phyloP scores from a whole-genome alignment of 2,888 invertebrate species.

The Habroteleia sp. region DNA sequence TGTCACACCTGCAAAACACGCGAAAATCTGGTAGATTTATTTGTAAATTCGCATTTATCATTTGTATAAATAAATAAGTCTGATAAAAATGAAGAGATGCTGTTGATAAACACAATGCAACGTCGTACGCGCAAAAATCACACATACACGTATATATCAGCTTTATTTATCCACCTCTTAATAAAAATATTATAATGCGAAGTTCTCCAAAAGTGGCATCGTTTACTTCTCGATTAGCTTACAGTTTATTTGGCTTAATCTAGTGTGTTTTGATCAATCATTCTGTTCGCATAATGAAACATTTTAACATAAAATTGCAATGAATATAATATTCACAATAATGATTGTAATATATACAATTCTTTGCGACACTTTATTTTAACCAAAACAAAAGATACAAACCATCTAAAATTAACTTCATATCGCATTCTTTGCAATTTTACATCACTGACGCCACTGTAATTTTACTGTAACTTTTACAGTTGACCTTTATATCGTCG shows the following conservation, averaged over 20 bases:
- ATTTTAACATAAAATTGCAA: background rate
- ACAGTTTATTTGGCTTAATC: constrained; percentile 34
- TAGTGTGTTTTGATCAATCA: constrained; percentile 20
- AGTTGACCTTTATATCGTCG: background rate
- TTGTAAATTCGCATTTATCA: too few relatives aligned
- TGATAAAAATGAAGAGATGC: background rate
- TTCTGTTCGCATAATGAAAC: background rate
- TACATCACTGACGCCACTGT: too few relatives aligned
- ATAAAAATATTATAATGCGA: constrained; percentile 37
- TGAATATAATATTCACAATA: too few relatives aligned
- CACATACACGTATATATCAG: constrained; percentile 18
- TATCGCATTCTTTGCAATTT: too few relatives aligned
- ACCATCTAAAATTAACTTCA: too few relatives aligned
- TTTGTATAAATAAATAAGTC: constrained; percentile 24
- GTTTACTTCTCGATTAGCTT: constrained; percentile 18
- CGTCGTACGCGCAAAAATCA: constrained; percentile 8
- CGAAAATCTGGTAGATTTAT: too few relatives aligned
- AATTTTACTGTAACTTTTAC: too few relatives aligned
- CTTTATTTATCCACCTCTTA: constrained; percentile 16
- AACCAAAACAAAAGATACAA: too few relatives aligned
- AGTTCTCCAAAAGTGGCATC: constrained; percentile 12
- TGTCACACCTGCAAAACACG: too few relatives aligned
- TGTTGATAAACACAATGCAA: background rate
- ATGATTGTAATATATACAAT: too few relatives aligned
- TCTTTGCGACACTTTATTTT: too few relatives aligned